A percentile compares a stretch with the other conserved stretches of the same genome.
phyloP scores from a whole-genome alignment of 1,140 invertebrate species.

The Drosophila azteca region DNA sequence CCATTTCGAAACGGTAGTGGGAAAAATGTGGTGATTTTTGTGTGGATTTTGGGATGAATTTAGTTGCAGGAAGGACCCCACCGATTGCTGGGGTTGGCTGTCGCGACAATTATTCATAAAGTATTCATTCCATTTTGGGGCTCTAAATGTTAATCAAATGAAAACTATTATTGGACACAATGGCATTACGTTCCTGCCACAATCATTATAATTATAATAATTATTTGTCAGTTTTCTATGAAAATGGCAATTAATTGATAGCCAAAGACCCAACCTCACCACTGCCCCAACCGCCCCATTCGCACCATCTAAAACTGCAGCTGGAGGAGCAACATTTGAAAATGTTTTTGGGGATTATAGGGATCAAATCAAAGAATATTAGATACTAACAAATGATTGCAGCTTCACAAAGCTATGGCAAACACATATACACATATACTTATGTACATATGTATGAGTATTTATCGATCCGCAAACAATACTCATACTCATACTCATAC shows the following conservation, averaged over 20 bases:
- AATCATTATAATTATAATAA: constrained; percentile 49
- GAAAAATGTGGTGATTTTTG: constrained; percentile 30
- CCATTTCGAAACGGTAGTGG: not conserved
- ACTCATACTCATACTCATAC: too few relatives aligned
- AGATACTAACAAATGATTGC: too few relatives aligned
- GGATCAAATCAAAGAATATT: too few relatives aligned
- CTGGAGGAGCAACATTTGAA: too few relatives aligned
- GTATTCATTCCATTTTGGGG: constrained; percentile 39
- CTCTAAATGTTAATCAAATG: constrained; percentile 76
- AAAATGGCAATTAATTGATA: constrained; percentile 66
- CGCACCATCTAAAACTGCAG: not conserved
- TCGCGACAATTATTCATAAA: constrained; percentile 67
- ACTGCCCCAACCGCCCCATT: too few relatives aligned
- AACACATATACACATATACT: too few relatives aligned
- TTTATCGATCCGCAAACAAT: too few relatives aligned
- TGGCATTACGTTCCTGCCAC: constrained; percentile 37
- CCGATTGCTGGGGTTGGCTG: constrained; percentile 1
- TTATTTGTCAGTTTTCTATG: constrained; percentile 38
- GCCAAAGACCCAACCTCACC: constrained; percentile 6
- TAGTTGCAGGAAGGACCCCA: constrained; percentile 9
- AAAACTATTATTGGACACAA: constrained; percentile 55
- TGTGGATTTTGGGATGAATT: constrained; percentile 1
- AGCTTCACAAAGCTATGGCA: too few relatives aligned
- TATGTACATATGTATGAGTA: too few relatives aligned
- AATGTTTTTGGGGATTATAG: too few relatives aligned